A percentile compares a stretch with the other conserved stretches of the same genome.
Conservation (phyloP, 2,888 invertebrate genomes). For the Cabera pusaria region DNA sequence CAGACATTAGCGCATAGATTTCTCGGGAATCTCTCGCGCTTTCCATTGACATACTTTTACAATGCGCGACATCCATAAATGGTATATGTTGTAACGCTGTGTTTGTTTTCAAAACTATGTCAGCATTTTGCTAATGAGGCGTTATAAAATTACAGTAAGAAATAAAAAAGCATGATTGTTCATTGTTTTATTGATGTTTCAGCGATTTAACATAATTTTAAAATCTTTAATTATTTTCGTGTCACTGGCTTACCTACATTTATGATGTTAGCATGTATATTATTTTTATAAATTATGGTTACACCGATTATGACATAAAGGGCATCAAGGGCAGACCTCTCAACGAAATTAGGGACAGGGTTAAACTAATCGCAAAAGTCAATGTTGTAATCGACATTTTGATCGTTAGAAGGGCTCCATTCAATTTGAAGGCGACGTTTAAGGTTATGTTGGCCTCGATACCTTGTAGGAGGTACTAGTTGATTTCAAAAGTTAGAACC, state of each 20-base stretch:
- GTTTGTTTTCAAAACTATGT: constrained; percentile 20
- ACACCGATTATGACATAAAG: constrained; percentile 18
- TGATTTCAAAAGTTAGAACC: constrained; percentile 78
- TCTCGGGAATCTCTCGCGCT: constrained; percentile 81
- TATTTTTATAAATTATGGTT: no score
- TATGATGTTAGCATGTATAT: no score
- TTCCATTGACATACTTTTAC: constrained; percentile 80
- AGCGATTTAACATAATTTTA: no score
- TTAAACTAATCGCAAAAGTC: constrained; percentile 63
- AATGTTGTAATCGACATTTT: constrained; percentile 67
- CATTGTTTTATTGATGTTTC: no score
- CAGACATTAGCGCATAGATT: constrained; percentile 72
- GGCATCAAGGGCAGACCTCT: constrained; percentile 30
- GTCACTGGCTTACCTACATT: no score
- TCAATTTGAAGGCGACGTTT: constrained; percentile 70
- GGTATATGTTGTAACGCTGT: constrained; percentile 24
- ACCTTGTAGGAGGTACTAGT: constrained; percentile 63
- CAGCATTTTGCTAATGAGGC: constrained; percentile 11
- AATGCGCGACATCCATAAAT: constrained; percentile 35
- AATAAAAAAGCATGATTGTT: no score
- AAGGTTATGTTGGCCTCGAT: constrained; percentile 72
- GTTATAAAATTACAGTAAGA: no score
- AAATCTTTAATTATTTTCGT: no score
- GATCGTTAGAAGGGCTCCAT: constrained; percentile 77
- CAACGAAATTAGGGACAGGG: constrained; percentile 58